Percentiles rank a stretch among this genome's conserved stretches.
Evolutionary conservation across 2,113 vertebrate species (phyloP).

Genomic region (Gallinago jamesoni): DNA sequence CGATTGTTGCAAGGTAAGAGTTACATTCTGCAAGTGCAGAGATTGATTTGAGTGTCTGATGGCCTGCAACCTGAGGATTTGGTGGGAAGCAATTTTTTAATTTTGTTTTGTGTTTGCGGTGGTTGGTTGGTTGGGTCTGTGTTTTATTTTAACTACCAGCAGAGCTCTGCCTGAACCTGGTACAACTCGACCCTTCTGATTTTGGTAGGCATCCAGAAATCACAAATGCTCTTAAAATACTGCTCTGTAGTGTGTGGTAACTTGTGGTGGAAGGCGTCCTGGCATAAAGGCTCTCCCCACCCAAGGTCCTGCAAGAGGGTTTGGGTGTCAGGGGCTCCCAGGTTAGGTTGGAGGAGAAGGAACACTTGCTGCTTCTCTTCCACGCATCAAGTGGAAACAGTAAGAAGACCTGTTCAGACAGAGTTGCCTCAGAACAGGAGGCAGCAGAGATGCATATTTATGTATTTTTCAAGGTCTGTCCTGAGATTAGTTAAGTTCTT

Average conservation of each 20-base stretch:
- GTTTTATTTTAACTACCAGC: neutral
- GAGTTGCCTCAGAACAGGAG: neutral
- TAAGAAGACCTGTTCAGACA: neutral
- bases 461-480: no score
- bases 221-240: neutral
- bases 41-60: neutral
- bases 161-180: neutral
- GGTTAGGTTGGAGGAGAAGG: neutral
- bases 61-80: rapidly evolving
- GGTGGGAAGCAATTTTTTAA: neutral
- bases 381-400: neutral
- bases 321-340: neutral
- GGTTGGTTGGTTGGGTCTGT: neutral
- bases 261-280: neutral
- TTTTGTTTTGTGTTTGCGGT: neutral
- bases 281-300: neutral
- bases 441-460: no score
- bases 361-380: neutral
- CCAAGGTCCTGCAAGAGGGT: neutral
- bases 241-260: neutral
- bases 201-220: neutral
- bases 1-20: neutral
- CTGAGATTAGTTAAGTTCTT: neutral
- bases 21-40: neutral
- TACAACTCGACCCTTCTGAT: neutral